phyloP scores from a whole-genome alignment of 2,113 vertebrate species.

The Dasyurus viverrinus region DNA sequence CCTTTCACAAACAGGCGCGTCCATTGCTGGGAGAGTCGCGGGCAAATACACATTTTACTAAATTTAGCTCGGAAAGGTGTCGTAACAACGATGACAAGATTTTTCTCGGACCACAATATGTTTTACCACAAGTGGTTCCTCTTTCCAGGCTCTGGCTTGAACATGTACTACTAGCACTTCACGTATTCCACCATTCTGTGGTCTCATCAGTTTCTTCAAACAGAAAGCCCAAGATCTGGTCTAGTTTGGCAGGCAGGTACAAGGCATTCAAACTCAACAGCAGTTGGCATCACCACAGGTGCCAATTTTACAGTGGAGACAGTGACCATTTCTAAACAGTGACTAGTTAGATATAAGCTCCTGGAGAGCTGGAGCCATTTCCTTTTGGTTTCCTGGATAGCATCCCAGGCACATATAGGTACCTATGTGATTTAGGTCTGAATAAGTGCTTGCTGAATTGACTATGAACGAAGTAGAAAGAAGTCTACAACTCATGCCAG shows the following conservation, averaged over 20 bases:
- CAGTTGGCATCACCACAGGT: not conserved
- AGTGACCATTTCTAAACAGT: too few relatives aligned
- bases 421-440: too few relatives aligned
- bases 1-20: conserved; percentile 40
- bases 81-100: conserved; percentile 72
- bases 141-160: conserved; percentile 64
- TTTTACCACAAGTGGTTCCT: conserved; percentile 72
- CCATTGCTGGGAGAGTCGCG: conserved; percentile 27
- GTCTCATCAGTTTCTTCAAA: not conserved
- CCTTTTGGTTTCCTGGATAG: too few relatives aligned
- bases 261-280: not conserved
- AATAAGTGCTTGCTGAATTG: not conserved
- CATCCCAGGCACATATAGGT: too few relatives aligned
- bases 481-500: not conserved
- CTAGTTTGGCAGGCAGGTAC: not conserved
- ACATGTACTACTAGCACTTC: conserved; percentile 59
- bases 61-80: conserved; percentile 62
- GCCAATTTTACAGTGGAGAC: too few relatives aligned
- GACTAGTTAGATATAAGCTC: too few relatives aligned
- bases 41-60: conserved; percentile 32
- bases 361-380: too few relatives aligned
- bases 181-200: not conserved
- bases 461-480: not conserved
- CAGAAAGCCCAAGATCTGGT: not conserved
- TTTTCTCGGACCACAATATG: conserved; percentile 69